A percentile compares a stretch with the other conserved stretches of the same genome.
Evolutionary conservation across 2,113 vertebrate genomes (phyloP).

Genomic region (Mionectes macconnelli): DNA sequence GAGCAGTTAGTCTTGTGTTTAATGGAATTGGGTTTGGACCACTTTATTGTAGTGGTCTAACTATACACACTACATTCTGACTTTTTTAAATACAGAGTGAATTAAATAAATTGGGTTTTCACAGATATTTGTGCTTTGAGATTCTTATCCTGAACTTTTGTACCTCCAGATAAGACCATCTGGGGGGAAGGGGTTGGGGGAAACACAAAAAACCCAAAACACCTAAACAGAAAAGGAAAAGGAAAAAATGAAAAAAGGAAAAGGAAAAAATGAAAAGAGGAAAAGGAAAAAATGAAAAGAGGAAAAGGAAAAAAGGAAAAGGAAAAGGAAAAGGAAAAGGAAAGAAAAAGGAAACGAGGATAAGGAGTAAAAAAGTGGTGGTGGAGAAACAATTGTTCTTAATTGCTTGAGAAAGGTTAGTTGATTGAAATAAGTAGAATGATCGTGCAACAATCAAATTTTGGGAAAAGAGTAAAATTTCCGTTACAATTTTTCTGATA

Average conservation of each 20-base stretch:
- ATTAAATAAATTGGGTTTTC: neutral
- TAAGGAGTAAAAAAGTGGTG: neutral
- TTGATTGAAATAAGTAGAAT: neutral
- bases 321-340: neutral
- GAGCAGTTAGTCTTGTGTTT: neutral
- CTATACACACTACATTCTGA: neutral
- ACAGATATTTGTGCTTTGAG: neutral
- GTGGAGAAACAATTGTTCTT: neutral
- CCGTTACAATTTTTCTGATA: neutral
- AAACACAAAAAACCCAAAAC: too few species aligned
- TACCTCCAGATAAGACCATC: neutral
- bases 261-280: neutral
- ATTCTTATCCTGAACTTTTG: neutral
- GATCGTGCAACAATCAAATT: neutral
- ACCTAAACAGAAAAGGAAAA: neutral
- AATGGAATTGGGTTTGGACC: neutral
- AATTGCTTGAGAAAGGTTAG: neutral
- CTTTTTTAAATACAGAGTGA: neutral
- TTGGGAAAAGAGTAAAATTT: neutral
- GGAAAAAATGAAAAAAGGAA: neutral
- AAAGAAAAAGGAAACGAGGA: too few species aligned
- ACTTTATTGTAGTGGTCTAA: neutral
- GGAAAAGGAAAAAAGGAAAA: neutral
- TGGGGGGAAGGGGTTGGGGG: too few species aligned
- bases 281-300: neutral